Base-by-base conservation (phyloP, 1,140 invertebrate species). In the Dolichoris vasculosae region DNA sequence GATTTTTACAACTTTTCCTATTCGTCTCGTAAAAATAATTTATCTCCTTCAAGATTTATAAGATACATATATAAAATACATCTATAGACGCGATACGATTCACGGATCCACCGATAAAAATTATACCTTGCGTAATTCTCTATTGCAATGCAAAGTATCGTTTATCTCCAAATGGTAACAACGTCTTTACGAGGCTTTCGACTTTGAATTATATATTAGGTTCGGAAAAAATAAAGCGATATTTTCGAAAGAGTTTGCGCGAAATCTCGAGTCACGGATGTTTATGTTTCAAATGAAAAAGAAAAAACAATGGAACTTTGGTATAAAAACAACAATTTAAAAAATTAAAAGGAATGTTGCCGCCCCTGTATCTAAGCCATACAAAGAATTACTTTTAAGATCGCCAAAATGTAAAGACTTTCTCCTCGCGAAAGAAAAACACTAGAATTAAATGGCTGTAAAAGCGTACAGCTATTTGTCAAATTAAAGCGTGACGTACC, bases 381-480 rank as follows among this genome's bases (percentile, higher is more conserved):
- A 48, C 17, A 76, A 76, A 76, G 26, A 76, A 30, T 26, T 48
- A 51, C 46, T 76, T 30, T 76, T 13, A 76, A 26, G 23, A 46
- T 32, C 46, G n/a, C 75, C 48, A 17, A 77, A 77, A 77, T 77
- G 23, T 32, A 51, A 51, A 77, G 46, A 32, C 48, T 77, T 77
- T 77, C 75, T 77, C 75, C 40, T 2, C 17, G 35, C 64, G 30
- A 69, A 35, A 48, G 48, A 77, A 77, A 51, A 51, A 32, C 46
- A 51, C 15, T 77, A 15, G 46, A 7, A 77, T 77, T 51, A 77
- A 73, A 46, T 7, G 46, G 43, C 30, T 51, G 35, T 51, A 51
- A 48, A 51, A 32, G 2, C 48, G 30, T 77, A 32, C 2, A 43
- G 32, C 13, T 9, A 6, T 51, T 51, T 35, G 75, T 77, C 75